Base-by-base conservation (phyloP, 2,888 invertebrate genomes). In the Papilio protenor region DNA sequence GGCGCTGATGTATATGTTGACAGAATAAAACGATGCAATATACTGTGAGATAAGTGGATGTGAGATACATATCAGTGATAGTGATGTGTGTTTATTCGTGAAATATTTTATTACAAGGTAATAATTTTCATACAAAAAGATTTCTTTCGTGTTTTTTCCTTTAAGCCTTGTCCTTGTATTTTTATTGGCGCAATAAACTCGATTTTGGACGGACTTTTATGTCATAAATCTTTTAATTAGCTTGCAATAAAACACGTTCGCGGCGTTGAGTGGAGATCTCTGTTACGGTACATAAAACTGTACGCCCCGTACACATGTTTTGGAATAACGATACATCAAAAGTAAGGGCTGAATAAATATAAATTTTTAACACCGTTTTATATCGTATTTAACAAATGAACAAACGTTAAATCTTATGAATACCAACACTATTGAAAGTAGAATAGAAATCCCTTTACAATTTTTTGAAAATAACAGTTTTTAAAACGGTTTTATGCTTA, bases 41-140 rank as follows among this genome's bases (percentile, higher is more conserved):
- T 81, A 79, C 76, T 79, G 81, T 82, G 81, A 76, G 40, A 75
- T 79, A 79, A 79, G 82, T 80, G 79, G 75, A 66, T 80, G 81
- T 77, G 77, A 52, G 57, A 74, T 76, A 75, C 57, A 66, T 70
- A 16, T n/a, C 18, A 45, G 75, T 75, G 76, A n/a, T 52, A 70
- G 74, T 77, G 59, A 23, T 71, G 49, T 75, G 72, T 75, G 77
- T 78, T 18, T 11, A 59, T 78, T 18, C 57, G 78, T 78, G 64
- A 64, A 45, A 14, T 55, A 33, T 75, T 64, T 71, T 71, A 49
- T 16, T 6, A 4, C 3, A 78, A 72, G 78, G 70, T 55, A 78
- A 75, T 75, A 21, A 45, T 27, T 40, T 66, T 66, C 0, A 59
- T 33, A 78, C 64, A 71, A 59, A 75, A 77, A 69, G 71, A 70